Conservation (phyloP, 2,797 vertebrate genomes). For the Peromyscus eremicus region DNA sequence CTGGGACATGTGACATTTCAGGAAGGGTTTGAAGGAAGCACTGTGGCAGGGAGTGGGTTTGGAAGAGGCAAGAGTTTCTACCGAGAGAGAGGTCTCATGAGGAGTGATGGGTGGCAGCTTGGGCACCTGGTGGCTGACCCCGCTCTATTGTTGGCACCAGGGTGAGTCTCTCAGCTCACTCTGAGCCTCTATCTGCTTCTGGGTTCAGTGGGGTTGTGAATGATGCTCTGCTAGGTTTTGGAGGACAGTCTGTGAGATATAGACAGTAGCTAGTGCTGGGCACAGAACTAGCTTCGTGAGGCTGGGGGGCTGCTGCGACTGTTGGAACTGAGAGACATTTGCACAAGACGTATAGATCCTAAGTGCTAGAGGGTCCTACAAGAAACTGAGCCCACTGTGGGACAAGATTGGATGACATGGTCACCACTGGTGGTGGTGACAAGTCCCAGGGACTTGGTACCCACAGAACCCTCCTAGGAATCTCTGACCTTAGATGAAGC, state of each 20-base stretch:
- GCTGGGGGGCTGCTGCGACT: background rate
- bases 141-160: accelerated
- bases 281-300: background rate
- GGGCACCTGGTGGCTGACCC: accelerated
- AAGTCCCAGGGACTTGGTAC: background rate
- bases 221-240: background rate
- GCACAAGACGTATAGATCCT: background rate
- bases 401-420: accelerated
- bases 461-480: background rate
- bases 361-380: background rate
- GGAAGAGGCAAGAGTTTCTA: background rate
- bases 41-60: background rate
- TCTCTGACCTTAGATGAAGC: background rate
- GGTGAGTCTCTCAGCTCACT: background rate
- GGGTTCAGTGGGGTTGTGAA: background rate
- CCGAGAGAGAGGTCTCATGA: background rate
- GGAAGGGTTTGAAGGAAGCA: background rate
- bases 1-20: background rate
- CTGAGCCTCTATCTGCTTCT: background rate
- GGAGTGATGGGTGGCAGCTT: background rate
- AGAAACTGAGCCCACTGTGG: background rate
- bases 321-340: background rate
- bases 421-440: background rate
- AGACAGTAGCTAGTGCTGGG: background rate
- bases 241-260: background rate